Percentiles rank a stretch among this genome's conserved stretches.
phyloP scores from a whole-genome alignment of 2,797 vertebrate species.

The Cygnus olor region DNA sequence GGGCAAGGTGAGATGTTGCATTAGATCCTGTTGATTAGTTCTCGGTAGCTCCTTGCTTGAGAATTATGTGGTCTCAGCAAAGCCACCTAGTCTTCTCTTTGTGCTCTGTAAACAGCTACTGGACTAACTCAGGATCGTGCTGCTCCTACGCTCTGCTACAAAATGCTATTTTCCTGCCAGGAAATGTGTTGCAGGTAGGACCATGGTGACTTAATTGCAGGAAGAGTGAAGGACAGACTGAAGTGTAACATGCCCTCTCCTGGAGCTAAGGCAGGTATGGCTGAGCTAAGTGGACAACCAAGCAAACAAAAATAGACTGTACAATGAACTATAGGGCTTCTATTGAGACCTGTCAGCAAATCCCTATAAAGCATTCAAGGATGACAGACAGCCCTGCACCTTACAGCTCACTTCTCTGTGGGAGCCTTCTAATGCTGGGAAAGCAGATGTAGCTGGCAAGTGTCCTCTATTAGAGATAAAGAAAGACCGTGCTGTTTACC shows the following conservation, averaged over 20 bases:
- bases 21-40: neutral
- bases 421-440: neutral
- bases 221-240: neutral
- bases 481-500: neutral
- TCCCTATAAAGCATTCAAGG: neutral
- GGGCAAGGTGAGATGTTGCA: neutral
- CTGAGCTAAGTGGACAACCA: neutral
- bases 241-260: rapidly evolving
- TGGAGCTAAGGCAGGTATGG: neutral
- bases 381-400: neutral
- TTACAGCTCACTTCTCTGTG: neutral
- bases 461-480: neutral
- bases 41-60: neutral
- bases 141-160: neutral
- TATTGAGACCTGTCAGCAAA: rapidly evolving
- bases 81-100: neutral
- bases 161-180: neutral
- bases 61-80: neutral
- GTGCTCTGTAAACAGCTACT: neutral
- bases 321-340: neutral
- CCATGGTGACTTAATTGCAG: rapidly evolving
- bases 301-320: neutral
- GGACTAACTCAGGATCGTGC: neutral
- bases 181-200: neutral
- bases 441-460: neutral